phyloP scores from a whole-genome alignment of 2,888 invertebrate species.

The Mimachlamys varia region DNA sequence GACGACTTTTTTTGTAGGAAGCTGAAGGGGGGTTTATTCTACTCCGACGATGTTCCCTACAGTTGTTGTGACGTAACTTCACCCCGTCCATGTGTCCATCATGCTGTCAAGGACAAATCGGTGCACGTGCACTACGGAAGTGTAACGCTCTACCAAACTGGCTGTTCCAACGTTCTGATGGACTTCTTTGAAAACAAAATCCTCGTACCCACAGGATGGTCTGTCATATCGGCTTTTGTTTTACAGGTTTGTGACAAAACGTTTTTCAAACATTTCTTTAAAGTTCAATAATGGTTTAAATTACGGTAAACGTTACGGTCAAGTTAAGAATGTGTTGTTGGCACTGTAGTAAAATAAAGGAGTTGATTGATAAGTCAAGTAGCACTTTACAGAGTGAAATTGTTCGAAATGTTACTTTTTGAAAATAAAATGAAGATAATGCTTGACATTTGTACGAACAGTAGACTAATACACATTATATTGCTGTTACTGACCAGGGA shows the following conservation, averaged over 20 bases:
- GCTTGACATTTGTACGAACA: too few species aligned
- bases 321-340: too few species aligned
- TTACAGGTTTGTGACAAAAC: conserved; percentile 56
- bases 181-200: conserved; percentile 59
- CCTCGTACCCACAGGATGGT: conserved; percentile 58
- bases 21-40: conserved; percentile 60
- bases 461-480: too few species aligned
- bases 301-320: too few species aligned
- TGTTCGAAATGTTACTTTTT: too few species aligned
- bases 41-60: conserved; percentile 74
- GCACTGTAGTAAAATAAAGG: too few species aligned
- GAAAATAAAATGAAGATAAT: too few species aligned
- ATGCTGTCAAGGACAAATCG: conserved; percentile 60
- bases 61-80: conserved; percentile 73
- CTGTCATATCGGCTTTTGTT: conserved; percentile 57
- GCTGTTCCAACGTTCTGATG: conserved; percentile 63
- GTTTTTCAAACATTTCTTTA: too few species aligned
- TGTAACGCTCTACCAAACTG: conserved; percentile 59
- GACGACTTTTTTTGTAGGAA: conserved; percentile 59
- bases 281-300: too few species aligned
- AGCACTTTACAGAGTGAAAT: too few species aligned
- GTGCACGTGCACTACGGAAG: conserved; percentile 57
- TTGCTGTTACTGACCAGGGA: too few species aligned
- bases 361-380: too few species aligned
- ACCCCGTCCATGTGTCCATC: conserved; percentile 71